Base-by-base conservation (phyloP, 2,888 invertebrate genomes). In the Agrochola macilenta region DNA sequence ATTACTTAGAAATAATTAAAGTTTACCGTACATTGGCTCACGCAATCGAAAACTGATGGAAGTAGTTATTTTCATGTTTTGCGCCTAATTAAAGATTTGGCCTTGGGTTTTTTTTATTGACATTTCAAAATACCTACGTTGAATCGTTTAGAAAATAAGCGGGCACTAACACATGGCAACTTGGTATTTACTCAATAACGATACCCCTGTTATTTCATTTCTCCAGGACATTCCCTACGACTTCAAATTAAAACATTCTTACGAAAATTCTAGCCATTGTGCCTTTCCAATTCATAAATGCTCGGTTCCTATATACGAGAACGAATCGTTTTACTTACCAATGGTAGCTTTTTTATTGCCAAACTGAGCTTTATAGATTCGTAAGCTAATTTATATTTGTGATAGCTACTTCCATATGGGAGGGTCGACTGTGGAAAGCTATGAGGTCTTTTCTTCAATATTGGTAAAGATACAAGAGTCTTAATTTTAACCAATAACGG, bases 71-170 rank as follows among this genome's bases (percentile, higher is more conserved):
- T 78, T 78, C 14, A 52, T 52, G 14, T 60, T 35, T 54, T 61
- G 46, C 9, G 23, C 60, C 43, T 54, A 66, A 61, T 68, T 69
- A 60, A 14, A 49, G 54, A 12, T 65, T 58, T 49, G 20, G 14
- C 60, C 57, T 61, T 72, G 65, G 12, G 35, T 49, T 70, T 43
- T n/a, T 69, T 35, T 26, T 11, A n/a, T 83, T 65, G n/a, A 60
- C 43, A 14, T 73, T 43, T 54, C 30, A 35, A 57, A 72, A 63
- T 77, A 12, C 30, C 8, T 43, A 23, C 20, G 49, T 46, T 74
- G 12, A 69, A 54, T 43, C n/a, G 20, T 80, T 61, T 20, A 4
- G 43, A 70, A 30, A 49, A 66, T 61, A 43, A 35, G 26, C 23
- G 11, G 65, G 23, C 23, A 23, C 5, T 12, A 64, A n/a, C n/a